Evolutionary conservation across 2,113 vertebrate genomes (phyloP), one percentile per base, ranked within the genome.

Genomic region (Gila orcuttii): DNA sequence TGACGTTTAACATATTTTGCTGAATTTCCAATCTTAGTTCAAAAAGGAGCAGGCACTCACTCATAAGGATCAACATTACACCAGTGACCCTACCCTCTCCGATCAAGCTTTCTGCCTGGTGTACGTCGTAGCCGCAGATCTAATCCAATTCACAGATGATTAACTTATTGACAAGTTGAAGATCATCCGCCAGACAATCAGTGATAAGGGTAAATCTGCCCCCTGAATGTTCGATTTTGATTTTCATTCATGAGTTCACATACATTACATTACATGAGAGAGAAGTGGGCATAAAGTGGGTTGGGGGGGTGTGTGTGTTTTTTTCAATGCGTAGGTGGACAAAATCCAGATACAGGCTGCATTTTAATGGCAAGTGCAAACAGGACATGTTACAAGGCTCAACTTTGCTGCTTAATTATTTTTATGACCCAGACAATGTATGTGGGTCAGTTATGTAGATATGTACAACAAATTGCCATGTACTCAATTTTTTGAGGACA

Each of bases 61-160:
- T 39, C 1, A 11, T 3, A 7, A 52, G 1, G 39, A 60, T 50
- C 2, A 19, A 1, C 10, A n/a, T 3, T 79, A 13, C 36, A 57
- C 2, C 23, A 0, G 0, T 6, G 55, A 73, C 3, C 84, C 79
- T 9, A 15, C 0, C 0, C 4, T 57, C 21, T 10, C 8, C 2
- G 64, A 88, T 45, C 74, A 86, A 36, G 5, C 12, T 10, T 74
- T 52, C 75, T 88, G 84, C 6, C 12, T 88, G 68, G 80, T 88
- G 25, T 86, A 80, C 19, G 3, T 84, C 50, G 1, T 88, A 4
- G 31, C 11, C 7, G 87, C 28, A 19, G 2, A 74, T 42, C 25
- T 0, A 31, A 0, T 86, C 23, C 57, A 81, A 1, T 1, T 15
- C 0, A 57, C 60, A 39, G 5, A 86, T 21, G 3, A 62, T 2